Base-by-base conservation (phyloP, 2,888 invertebrate genomes). In the Odontocolon sp. region DNA sequence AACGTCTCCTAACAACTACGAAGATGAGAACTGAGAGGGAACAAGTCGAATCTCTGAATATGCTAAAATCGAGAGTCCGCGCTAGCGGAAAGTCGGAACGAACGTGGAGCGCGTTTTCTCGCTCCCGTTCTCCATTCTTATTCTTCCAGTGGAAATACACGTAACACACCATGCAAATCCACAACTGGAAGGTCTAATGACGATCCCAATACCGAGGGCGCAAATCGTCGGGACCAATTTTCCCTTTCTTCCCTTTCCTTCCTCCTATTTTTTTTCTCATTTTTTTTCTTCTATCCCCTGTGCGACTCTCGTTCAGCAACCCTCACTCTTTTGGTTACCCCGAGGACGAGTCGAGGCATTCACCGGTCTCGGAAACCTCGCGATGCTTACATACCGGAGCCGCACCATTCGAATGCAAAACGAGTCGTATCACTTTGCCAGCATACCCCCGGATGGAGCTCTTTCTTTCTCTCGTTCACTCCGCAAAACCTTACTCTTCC, bases 401-500 rank as follows among this genome's bases (percentile, higher is more conserved):
- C 63, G 73, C 42, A 45, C 80, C 81, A 84, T 86, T 86, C 82
- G 82, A 83, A 85, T 84, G 87, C 85, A 85, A 87, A 86, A 71
- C 82, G 80, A 77, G 81, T 80, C 84, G 85, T 86, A 85, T 86
- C 85, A 78, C 82, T 87, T 85, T 84, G 80, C 81, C 57, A 21
- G 70, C 52, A 71, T 56, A 74, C 38, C 52, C 68, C 70, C 63
- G 77, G 76, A 75, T 47, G 59, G 64, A 74, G 67, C 50, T 78
- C 42, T 31, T 47, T 21, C 14, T 47, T 14, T 42, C 8, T 68
- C 42, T 0, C 38, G 9, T n/a, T n/a, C 47, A 14, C 21, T 6
- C 42, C 26, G 59, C 23, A 18, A 59, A 59, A 8, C 26, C 11
- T 40, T 9, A 14, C 33, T 56, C 11, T 23, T 11, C 11, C 40